Evolutionary conservation across 2,888 invertebrate genomes (phyloP).

Genomic region (Capitulum mitella): DNA sequence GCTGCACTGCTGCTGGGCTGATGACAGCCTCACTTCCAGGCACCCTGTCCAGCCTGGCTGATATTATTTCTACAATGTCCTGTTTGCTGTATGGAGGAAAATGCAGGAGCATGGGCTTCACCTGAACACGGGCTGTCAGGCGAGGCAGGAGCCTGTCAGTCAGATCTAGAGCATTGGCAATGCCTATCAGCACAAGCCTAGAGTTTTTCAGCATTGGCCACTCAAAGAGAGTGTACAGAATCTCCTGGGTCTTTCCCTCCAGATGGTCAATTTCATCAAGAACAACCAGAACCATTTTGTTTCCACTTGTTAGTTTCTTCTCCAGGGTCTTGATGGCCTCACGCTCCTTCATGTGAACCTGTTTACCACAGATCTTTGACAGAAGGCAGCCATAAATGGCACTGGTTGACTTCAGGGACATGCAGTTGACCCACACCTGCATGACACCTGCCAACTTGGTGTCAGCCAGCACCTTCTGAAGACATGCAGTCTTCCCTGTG

Average conservation of each 20-base stretch:
- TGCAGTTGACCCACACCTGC: constrained; percentile 76
- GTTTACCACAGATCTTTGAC: constrained; percentile 54
- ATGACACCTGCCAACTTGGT: constrained; percentile 56
- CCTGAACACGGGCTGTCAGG: constrained; percentile 56
- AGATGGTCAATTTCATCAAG: constrained; percentile 95
- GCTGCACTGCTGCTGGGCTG: constrained; percentile 73
- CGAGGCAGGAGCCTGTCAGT: constrained; percentile 83
- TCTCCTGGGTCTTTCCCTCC: constrained; percentile 65
- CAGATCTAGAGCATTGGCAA: constrained; percentile 91
- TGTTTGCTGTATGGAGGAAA: constrained; percentile 86
- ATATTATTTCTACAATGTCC: constrained; percentile 80
- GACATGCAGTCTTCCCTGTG: constrained; percentile 89
- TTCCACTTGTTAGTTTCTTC: constrained; percentile 57
- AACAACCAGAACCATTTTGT: constrained; percentile 70
- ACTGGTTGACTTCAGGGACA: constrained; percentile 72
- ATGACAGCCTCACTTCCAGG: constrained; percentile 56
- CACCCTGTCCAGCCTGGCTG: constrained; percentile 60
- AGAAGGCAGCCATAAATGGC: constrained; percentile 71
- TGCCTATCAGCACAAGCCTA: constrained; percentile 72
- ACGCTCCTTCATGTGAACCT: constrained; percentile 42
- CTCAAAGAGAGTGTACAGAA: constrained; percentile 86
- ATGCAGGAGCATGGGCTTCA: constrained; percentile 58
- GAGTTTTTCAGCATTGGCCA: constrained; percentile 70
- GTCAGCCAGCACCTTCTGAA: constrained; percentile 63
- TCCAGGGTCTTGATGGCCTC: constrained; percentile 60